A percentile compares a stretch with the other conserved stretches of the same genome.
phyloP scores from a whole-genome alignment of 2,113 vertebrate species.

The Labrus mixtus region DNA sequence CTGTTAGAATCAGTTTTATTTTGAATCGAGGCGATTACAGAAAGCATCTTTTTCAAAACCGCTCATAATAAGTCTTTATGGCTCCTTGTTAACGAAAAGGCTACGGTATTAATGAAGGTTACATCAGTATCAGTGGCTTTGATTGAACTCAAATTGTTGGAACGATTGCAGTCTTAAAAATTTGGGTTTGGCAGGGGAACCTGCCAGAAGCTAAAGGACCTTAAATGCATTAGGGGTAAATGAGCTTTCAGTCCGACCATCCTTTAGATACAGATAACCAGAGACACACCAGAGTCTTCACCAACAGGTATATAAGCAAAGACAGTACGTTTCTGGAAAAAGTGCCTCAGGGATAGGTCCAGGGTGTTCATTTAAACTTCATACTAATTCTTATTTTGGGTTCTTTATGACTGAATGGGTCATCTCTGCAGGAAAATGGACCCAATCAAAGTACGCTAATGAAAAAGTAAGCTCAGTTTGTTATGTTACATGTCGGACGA shows the following conservation, averaged over 20 bases:
- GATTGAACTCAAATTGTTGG: conserved; percentile 1
- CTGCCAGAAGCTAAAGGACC: neutral
- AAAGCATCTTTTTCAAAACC: neutral
- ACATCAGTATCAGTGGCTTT: neutral
- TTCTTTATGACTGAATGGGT: no score
- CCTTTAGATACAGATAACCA: neutral
- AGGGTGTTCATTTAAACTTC: no score
- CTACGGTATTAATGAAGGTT: neutral
- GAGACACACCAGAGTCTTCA: neutral
- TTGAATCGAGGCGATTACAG: neutral
- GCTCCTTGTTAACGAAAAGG: neutral
- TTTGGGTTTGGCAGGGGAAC: neutral
- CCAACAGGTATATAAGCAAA: neutral
- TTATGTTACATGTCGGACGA: neutral
- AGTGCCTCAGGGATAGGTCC: no score
- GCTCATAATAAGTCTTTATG: neutral
- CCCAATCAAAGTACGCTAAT: no score
- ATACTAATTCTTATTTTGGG: no score
- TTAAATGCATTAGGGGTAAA: conserved; percentile 1
- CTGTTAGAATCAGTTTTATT: no score
- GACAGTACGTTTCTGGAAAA: no score
- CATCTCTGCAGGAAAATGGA: no score
- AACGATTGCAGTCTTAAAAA: neutral
- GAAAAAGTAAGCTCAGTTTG: no score
- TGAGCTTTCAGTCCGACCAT: neutral